Percentiles rank a stretch among this genome's conserved stretches.
Conservation (phyloP, 2,113 vertebrate genomes). For the Lasiurus cinereus region DNA sequence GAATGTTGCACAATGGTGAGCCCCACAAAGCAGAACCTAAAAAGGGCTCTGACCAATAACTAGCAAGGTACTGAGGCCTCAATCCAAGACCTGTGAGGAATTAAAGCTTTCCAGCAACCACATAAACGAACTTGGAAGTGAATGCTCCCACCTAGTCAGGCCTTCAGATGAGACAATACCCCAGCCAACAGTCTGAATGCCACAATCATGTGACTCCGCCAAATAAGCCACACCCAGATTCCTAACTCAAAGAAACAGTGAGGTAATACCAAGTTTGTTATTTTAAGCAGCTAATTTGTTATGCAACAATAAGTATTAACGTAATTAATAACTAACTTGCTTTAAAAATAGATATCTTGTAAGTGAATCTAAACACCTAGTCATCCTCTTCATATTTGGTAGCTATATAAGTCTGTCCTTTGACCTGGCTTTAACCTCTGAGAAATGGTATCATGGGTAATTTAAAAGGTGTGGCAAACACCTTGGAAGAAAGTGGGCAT, state of each 20-base stretch:
- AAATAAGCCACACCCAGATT: neutral
- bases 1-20: neutral
- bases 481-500: neutral
- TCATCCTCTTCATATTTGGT: neutral
- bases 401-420: neutral
- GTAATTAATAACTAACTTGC: conserved; percentile 27
- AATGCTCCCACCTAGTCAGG: accelerated
- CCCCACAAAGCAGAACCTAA: neutral
- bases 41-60: neutral
- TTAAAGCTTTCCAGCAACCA: neutral
- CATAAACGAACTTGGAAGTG: neutral
- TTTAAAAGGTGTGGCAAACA: neutral
- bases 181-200: neutral
- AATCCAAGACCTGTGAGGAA: conserved; percentile 2
- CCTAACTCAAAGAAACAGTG: neutral
- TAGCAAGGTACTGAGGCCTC: neutral
- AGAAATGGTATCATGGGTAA: neutral
- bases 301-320: neutral
- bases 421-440: neutral
- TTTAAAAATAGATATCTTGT: conserved; percentile 44
- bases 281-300: neutral
- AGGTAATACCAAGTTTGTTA: neutral
- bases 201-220: neutral
- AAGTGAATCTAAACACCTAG: neutral
- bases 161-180: neutral